Percentiles rank a stretch among this genome's conserved stretches.
These are phyloP conservation scores for Scolanthus callimorphus DNA, from an alignment of 92 coral and sea anemone genomes.

Conservation along the genomic window DNA sequence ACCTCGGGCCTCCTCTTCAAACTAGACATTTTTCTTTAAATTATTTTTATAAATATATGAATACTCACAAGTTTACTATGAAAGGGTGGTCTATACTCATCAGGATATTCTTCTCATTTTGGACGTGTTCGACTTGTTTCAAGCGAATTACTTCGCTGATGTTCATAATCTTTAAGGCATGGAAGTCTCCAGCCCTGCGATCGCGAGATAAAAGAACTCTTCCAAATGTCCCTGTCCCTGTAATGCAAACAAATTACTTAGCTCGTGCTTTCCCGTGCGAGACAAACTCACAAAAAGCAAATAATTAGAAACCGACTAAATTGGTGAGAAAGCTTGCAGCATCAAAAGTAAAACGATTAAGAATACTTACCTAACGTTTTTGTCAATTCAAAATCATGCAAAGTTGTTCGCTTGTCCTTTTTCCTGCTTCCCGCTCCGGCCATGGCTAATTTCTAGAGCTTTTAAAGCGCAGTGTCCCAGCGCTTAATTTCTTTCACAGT, in stretches of 20 bases:
- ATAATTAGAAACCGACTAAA: constrained; percentile 14
- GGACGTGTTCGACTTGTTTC: constrained; percentile 98
- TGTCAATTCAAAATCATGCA: constrained; percentile 84
- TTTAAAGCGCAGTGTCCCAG: background rate
- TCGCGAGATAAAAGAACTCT: constrained; percentile 85
- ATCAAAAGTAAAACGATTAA: no score
- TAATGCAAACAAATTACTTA: no score
- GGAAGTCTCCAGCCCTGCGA: constrained; percentile 70
- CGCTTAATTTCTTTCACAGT: background rate
- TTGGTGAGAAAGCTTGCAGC: background rate
- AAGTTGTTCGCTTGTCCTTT: constrained; percentile 77
- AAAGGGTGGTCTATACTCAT: constrained; percentile 93
- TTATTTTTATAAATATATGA: no score
- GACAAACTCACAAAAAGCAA: constrained; percentile 16
- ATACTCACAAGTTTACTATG: constrained; percentile 96
- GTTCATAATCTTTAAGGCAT: constrained; percentile 95
- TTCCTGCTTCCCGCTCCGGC: constrained; percentile 65
- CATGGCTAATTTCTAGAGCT: constrained; percentile 41
- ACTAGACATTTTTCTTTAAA: no score
- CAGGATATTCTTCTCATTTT: constrained; percentile 90
- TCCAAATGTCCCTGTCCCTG: constrained; percentile 99
- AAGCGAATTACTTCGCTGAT: constrained; percentile 95
- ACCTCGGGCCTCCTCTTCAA: no score
- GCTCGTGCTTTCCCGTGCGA: background rate
- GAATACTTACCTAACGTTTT: constrained; percentile 92